Evolutionary conservation across 1,140 invertebrate species (phyloP).

Genomic region (Leptoteleia sp.): DNA sequence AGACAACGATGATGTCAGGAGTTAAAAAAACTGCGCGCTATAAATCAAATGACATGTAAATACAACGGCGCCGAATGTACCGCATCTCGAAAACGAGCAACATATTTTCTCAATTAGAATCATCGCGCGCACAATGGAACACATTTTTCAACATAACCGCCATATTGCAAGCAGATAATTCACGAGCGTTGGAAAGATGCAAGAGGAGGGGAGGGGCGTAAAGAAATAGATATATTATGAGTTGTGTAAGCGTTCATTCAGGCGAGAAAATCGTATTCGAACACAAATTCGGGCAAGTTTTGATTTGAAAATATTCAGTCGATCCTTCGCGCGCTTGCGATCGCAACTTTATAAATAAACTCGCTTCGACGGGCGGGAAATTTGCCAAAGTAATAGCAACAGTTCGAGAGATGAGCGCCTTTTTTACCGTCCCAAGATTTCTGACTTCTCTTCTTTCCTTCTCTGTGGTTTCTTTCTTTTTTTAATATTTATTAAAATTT

Average conservation of each 20-base stretch:
- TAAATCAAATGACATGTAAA: conserved; percentile 52
- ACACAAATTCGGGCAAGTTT: conserved; percentile 53
- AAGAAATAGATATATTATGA: conserved; percentile 50
- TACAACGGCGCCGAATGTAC: conserved; percentile 39
- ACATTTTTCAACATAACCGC: conserved; percentile 40
- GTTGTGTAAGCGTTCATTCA: conserved; percentile 52
- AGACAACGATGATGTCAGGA: conserved; percentile 58
- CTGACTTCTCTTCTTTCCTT: background rate
- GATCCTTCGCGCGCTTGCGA: conserved; percentile 45
- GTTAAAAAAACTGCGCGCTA: conserved; percentile 44
- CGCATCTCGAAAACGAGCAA: conserved; percentile 43
- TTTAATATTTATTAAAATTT: background rate
- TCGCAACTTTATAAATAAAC: conserved; percentile 57
- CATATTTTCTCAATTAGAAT: conserved; percentile 56
- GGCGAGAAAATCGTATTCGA: conserved; percentile 32
- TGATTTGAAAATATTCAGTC: conserved; percentile 56
- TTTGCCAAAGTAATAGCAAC: conserved; percentile 36
- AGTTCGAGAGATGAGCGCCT: background rate
- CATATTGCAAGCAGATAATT: no score
- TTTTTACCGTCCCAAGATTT: conserved; percentile 8
- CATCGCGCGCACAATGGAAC: conserved; percentile 26
- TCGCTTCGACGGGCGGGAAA: conserved; percentile 42
- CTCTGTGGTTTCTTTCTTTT: no score
- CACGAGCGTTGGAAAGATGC: conserved; percentile 10
- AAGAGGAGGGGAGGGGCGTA: conserved; percentile 17